Percentiles rank a stretch among this genome's conserved stretches.
These are phyloP conservation scores for Platypus cylindrus DNA, from an alignment of 2,888 invertebrate genomes.

Conservation along the genomic window DNA sequence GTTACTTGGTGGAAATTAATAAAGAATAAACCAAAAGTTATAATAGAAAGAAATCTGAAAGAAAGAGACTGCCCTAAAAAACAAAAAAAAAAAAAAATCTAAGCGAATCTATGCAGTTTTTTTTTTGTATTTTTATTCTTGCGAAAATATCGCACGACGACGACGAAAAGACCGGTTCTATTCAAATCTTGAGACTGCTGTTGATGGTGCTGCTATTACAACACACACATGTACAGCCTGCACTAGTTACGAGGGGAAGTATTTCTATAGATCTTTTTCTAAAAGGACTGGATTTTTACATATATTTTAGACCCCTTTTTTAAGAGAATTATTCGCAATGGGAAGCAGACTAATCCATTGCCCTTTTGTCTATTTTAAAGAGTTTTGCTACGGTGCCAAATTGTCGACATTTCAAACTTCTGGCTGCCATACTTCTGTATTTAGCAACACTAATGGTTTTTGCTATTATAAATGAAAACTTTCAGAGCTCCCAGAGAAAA, in stretches of 20 bases:
- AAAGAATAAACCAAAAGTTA: no score
- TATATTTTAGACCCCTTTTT: conserved; percentile 19
- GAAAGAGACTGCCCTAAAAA: no score
- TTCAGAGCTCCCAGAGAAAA: no score
- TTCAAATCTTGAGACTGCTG: no score
- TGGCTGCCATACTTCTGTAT: no score
- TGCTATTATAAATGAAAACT: no score
- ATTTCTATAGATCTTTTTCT: conserved; percentile 9
- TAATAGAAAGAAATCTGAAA: no score
- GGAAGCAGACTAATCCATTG: conserved; percentile 24
- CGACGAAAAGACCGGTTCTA: conserved; percentile 10
- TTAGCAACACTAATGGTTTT: no score
- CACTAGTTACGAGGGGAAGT: conserved; percentile 1
- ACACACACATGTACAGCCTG: no score
- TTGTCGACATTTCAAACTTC: not conserved
- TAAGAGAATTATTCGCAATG: conserved; percentile 24
- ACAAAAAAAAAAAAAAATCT: no score
- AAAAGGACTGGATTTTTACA: conserved; percentile 8
- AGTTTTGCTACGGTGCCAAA: conserved; percentile 8
- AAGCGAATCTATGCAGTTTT: conserved; percentile 15
- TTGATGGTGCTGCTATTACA: no score
- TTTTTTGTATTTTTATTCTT: conserved; percentile 11
- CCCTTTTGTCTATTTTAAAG: conserved; percentile 25
- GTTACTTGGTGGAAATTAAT: no score
- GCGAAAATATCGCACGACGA: conserved; percentile 6